A percentile compares a stretch with the other conserved stretches of the same genome.
These are phyloP conservation scores for Elephantulus edwardii DNA, from an alignment of 2,113 vertebrate genomes.

Conservation along the genomic window DNA sequence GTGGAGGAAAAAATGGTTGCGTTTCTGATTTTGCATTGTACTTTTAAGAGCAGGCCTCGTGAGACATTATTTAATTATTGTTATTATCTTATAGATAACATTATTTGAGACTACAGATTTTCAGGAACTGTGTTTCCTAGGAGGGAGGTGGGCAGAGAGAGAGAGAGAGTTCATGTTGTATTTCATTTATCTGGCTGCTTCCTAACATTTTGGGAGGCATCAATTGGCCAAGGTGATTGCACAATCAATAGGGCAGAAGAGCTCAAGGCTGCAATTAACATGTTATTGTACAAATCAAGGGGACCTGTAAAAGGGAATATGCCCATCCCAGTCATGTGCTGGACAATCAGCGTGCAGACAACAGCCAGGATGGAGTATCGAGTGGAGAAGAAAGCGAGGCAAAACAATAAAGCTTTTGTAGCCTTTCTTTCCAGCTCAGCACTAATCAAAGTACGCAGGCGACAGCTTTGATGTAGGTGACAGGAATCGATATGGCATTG, in stretches of 20 bases:
- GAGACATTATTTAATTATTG: too few species aligned
- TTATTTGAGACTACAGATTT: slow-evolving; percentile 5
- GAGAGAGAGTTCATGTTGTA: slow-evolving; percentile 35
- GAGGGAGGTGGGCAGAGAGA: background rate
- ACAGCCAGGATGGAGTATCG: slow-evolving; percentile 34
- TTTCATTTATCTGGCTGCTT: slow-evolving; percentile 64
- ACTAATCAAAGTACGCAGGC: slow-evolving; percentile 13
- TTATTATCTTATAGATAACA: too few species aligned
- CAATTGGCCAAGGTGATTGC: slow-evolving; percentile 65
- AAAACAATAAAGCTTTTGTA: slow-evolving; percentile 55
- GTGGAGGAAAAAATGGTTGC: background rate
- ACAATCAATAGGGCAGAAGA: slow-evolving; percentile 65
- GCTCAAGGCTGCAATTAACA: slow-evolving; percentile 67
- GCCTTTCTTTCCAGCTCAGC: slow-evolving; percentile 53
- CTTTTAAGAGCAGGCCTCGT: slow-evolving; percentile 19
- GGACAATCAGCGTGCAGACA: slow-evolving; percentile 36
- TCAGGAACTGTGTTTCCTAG: background rate
- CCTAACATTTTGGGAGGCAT: slow-evolving; percentile 59
- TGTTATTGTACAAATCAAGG: slow-evolving; percentile 74
- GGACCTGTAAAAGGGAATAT: slow-evolving; percentile 66
- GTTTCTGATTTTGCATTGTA: slow-evolving; percentile 14
- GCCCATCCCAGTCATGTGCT: slow-evolving; percentile 36
- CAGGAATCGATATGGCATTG: slow-evolving; percentile 69
- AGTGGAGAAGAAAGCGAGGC: slow-evolving; percentile 54
- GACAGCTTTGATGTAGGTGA: slow-evolving; percentile 56